Evolutionary conservation across 2,797 vertebrate species (phyloP), one percentile per base, ranked within the genome.

Genomic region (Pangasius mekongensis): DNA sequence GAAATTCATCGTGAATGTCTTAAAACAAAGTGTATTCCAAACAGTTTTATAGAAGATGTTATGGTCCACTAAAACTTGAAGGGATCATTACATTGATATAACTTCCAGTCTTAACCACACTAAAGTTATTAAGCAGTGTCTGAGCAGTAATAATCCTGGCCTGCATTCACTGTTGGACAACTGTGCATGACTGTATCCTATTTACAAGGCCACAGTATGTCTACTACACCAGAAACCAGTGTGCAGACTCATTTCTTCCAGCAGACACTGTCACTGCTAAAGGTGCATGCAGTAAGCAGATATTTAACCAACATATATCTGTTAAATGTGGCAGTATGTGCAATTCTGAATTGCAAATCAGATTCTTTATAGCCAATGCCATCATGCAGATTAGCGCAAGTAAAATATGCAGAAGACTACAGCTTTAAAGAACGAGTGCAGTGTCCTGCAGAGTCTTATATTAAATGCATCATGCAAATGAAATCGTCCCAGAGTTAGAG

Each of bases 401-500:
- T 64, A 64, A 64, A 83, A 83, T 83, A 64, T 64, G 60, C 81
- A 83, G 71, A 30, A 58, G 30, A 77, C 62, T 67, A 33, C 33
- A 64, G 87, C 81, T 87, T 86, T 39, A 82, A 67, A 89, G 71
- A 87, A 81, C 13, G 64, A 66, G 73, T 85, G 58, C 49, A 84
- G 60, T 67, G 43, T 87, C 91, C 91, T 66, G 81, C 87, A 87
- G 90, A 91, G 88, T 84, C 77, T 87, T 86, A 94, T 94, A 95
- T 94, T 95, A 94, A 94, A 94, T 92, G 87, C 93, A 92, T 92
- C 89, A 92, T 93, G 91, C 92, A 95, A 95, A 95, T 94, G 85
- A 94, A 93, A 93, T 95, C 88, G 92, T 93, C 92, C 89, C 91
- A 90, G 92, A 94, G 93, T 93, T 92, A 73, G 91, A 87, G 90